Conservation (phyloP, 2,113 vertebrate species). For the Pomatostomus ruficeps region DNA sequence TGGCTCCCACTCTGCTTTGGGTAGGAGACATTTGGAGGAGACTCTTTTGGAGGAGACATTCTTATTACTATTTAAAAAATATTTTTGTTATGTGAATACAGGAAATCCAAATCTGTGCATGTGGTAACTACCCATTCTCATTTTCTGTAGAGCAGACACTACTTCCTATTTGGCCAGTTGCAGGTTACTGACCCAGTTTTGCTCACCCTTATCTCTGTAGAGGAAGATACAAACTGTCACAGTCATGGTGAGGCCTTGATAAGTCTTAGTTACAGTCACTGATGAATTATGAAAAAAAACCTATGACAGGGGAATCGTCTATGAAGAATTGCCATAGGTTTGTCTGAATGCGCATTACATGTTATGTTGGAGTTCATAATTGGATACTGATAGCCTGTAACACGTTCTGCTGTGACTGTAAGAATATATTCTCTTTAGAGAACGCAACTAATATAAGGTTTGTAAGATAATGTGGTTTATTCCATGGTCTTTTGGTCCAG, state of each 20-base stretch:
- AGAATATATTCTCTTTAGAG: neutral
- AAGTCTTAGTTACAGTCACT: neutral
- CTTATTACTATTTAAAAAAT: neutral
- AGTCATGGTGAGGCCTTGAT: neutral
- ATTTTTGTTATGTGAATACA: neutral
- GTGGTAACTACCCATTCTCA: neutral
- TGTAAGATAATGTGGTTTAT: neutral
- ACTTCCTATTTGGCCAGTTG: neutral
- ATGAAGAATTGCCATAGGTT: neutral
- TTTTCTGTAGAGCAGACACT: neutral
- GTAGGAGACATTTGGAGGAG: too few species aligned
- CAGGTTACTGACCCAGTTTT: neutral
- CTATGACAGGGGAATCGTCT: neutral
- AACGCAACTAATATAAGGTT: rapidly evolving
- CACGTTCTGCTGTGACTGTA: neutral
- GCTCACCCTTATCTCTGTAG: neutral
- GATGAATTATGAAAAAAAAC: neutral
- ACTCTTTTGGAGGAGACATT: neutral
- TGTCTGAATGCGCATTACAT: neutral
- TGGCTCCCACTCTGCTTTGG: too few species aligned
- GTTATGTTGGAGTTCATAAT: neutral
- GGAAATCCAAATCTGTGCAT: neutral
- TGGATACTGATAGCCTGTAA: neutral
- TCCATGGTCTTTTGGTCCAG: neutral
- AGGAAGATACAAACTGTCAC: neutral